Percentiles rank a stretch among this genome's conserved stretches.
phyloP scores from a whole-genome alignment of 2,888 invertebrate species.

The Lobophora halterata region DNA sequence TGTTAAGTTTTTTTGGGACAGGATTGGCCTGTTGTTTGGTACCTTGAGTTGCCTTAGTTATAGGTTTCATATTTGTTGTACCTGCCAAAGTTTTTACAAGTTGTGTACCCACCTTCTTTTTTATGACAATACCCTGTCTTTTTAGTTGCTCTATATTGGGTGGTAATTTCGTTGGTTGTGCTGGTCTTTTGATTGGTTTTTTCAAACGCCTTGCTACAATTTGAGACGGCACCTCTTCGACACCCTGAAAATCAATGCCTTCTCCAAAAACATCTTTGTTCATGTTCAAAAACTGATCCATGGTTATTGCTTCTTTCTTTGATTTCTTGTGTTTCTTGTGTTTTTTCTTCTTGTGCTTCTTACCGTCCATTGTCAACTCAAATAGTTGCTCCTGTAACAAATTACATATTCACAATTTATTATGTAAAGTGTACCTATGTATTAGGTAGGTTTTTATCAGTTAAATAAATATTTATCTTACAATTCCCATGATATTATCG shows the following conservation, averaged over 20 bases:
- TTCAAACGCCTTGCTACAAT: slow-evolving; percentile 61
- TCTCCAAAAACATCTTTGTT: slow-evolving; percentile 75
- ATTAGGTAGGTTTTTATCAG: background rate
- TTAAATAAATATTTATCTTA: slow-evolving; percentile 34
- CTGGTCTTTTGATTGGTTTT: slow-evolving; percentile 41
- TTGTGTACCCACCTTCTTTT: slow-evolving; percentile 45
- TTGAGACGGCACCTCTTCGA: slow-evolving; percentile 71
- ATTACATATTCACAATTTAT: slow-evolving; percentile 1
- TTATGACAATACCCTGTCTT: slow-evolving; percentile 65
- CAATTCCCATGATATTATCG: slow-evolving; percentile 52
- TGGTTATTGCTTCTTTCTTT: slow-evolving; percentile 68
- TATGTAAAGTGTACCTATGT: background rate
- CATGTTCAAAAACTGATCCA: slow-evolving; percentile 75
- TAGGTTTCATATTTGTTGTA: slow-evolving; percentile 6
- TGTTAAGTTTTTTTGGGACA: slow-evolving; percentile 22
- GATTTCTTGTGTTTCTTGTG: slow-evolving; percentile 73
- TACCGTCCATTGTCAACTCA: slow-evolving; percentile 58
- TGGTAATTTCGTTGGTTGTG: slow-evolving; percentile 39
- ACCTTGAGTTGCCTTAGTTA: slow-evolving; percentile 16
- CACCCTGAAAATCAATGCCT: slow-evolving; percentile 67
- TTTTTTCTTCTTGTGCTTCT: slow-evolving; percentile 56
- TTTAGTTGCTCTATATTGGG: slow-evolving; percentile 65
- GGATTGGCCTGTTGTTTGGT: too few relatives aligned
- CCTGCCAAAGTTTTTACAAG: slow-evolving; percentile 13
- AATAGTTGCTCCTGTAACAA: slow-evolving; percentile 68